phyloP scores from a whole-genome alignment of 2,888 invertebrate genomes.

The Lymantria monacha region DNA sequence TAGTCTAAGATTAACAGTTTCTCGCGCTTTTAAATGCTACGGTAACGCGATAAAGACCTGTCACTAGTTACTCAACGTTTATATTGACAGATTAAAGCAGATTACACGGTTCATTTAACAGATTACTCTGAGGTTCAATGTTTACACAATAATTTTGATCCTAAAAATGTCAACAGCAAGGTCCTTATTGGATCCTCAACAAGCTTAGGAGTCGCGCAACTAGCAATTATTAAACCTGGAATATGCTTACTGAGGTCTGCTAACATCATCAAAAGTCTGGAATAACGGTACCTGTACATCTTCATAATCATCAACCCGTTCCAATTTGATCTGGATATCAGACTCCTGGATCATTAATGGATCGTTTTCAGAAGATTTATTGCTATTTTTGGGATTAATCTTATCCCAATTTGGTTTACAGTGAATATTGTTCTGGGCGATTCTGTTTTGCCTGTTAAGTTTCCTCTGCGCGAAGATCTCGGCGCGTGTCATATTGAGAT shows the following conservation, averaged over 20 bases:
- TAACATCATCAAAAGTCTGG: slow-evolving; percentile 21
- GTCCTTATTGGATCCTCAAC: no score
- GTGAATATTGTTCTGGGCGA: slow-evolving; percentile 19
- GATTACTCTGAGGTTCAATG: no score
- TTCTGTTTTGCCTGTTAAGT: slow-evolving; percentile 25
- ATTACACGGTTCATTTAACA: no score
- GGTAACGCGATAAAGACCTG: no score
- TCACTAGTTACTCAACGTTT: no score
- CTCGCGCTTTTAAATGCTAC: no score
- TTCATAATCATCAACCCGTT: slow-evolving; percentile 4
- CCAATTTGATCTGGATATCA: slow-evolving; percentile 11
- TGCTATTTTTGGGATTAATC: slow-evolving; percentile 3
- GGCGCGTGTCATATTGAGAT: slow-evolving; percentile 48
- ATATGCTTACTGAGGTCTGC: neutral
- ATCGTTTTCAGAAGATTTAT: slow-evolving; percentile 2
- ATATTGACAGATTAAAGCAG: no score
- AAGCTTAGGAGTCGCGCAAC: neutral
- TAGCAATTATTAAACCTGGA: neutral
- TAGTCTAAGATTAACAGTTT: no score
- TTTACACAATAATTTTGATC: no score
- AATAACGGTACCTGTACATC: slow-evolving; percentile 18
- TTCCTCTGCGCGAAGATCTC: slow-evolving; percentile 41
- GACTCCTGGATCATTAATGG: slow-evolving; percentile 16
- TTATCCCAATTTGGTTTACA: slow-evolving; percentile 17
- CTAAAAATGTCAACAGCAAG: no score